Base-by-base conservation (phyloP, 2,888 invertebrate genomes). In the Eupeodes luniger region DNA sequence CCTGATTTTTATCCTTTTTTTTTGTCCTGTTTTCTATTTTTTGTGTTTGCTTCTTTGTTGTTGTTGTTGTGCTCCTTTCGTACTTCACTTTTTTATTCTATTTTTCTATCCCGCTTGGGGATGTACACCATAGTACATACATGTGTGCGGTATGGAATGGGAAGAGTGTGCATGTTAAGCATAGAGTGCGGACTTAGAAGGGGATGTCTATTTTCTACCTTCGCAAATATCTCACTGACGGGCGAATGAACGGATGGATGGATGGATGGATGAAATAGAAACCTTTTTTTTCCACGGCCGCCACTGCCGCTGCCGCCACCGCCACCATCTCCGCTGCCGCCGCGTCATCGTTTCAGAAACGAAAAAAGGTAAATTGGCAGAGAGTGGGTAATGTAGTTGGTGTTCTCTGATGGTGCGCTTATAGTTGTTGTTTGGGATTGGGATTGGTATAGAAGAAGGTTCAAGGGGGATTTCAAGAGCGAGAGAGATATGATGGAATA, bases 171-270 rank as follows among this genome's bases (percentile, higher is more conserved):
- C 19, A 55, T 64, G 74, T n/a, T 61, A 47, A 59, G 72, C 34
- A 53, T 69, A 36, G 34, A 53, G 66, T 61, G 51, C 36, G 75
- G 40, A 40, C 57, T 53, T 79, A 77, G 83, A 69, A 76, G 76
- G 47, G 59, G 72, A 59, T 72, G 87, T 87, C 80, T 87, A 87
- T 84, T 87, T 87, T 87, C 87, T 80, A 87, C 87, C 84, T 84
- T 87, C 66, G 87, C 87, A 87, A 87, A 87, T 83, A 84, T 83
- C 87, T 87, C 87, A 87, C 80, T 84, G 80, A 84, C 80, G 80
- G 72, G 80, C 87, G 87, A 84, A 87, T 81, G 87, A 80, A 77
- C 83, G 84, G 84, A 87, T 85, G 77, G 81, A 85, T 74, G 86
- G 82, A 82, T 74, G 86, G 82, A 83, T 79, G 76, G 80, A 87